Percentiles rank a stretch among this genome's conserved stretches.
Evolutionary conservation across 2,797 vertebrate species (phyloP).

Genomic region (Melanotaenia maccullochi): DNA sequence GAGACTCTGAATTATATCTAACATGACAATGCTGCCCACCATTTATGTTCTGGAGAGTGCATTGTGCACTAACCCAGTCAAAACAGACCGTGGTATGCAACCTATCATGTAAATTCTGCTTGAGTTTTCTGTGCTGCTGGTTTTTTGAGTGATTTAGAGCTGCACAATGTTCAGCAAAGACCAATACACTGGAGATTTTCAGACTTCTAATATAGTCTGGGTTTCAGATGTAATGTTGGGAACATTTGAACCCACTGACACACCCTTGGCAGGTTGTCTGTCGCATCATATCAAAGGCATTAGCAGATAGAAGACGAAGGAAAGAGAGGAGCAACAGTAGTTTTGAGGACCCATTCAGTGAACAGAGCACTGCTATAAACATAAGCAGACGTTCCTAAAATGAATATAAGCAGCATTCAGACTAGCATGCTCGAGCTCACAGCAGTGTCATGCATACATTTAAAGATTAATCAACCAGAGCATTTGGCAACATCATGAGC

Average conservation of each 20-base stretch:
- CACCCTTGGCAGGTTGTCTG: conserved; percentile 20
- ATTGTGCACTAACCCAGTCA: conserved; percentile 34
- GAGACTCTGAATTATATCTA: conserved; percentile 22
- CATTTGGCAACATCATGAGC: conserved; percentile 6
- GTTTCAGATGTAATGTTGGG: conserved; percentile 23
- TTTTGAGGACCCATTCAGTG: conserved; percentile 33
- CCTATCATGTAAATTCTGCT: conserved; percentile 10
- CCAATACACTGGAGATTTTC: not conserved
- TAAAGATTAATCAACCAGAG: conserved; percentile 35
- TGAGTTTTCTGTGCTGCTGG: conserved; percentile 5
- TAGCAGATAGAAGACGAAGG: conserved; percentile 46
- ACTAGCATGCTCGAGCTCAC: conserved; percentile 76
- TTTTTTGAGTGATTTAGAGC: conserved; percentile 15
- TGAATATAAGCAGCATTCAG: conserved; percentile 50
- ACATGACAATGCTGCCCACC: conserved; percentile 50
- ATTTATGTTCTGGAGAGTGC: conserved; percentile 39
- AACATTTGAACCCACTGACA: conserved; percentile 32
- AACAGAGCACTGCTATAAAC: conserved; percentile 49
- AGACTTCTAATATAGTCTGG: conserved; percentile 12
- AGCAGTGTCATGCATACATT: conserved; percentile 64
- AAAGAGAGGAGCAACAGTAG: conserved; percentile 31
- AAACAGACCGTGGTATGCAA: conserved; percentile 3
- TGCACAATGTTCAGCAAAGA: conserved; percentile 10
- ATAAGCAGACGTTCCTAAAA: conserved; percentile 60
- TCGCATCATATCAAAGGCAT: conserved; percentile 48